Percentiles rank a stretch among this genome's conserved stretches.
Evolutionary conservation across 2,888 invertebrate genomes (phyloP).

Genomic region (Rhagophthalmus giganteus): DNA sequence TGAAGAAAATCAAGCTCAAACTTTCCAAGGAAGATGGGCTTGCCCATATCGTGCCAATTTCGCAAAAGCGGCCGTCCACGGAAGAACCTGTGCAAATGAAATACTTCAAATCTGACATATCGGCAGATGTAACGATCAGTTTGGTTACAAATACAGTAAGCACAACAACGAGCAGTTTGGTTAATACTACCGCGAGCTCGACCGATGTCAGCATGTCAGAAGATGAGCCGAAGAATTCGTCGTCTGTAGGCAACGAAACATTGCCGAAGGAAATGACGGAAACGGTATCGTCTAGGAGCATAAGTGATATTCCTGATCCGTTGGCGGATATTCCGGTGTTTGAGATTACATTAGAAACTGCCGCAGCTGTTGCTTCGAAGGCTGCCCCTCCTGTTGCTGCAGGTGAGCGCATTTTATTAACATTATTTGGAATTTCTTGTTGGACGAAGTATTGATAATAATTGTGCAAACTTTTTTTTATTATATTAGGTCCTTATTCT

Average conservation of each 20-base stretch:
- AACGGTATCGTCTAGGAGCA: neutral
- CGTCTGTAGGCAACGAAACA: too few species aligned
- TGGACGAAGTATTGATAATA: too few species aligned
- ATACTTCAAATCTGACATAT: constrained; percentile 25
- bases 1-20: constrained; percentile 60
- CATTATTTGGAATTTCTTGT: constrained; percentile 28
- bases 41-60: constrained; percentile 49
- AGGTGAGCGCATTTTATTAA: constrained; percentile 11
- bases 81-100: constrained; percentile 23
- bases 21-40: constrained; percentile 56
- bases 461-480: too few species aligned
- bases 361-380: constrained; percentile 13
- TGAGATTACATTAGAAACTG: constrained; percentile 39
- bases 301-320: constrained; percentile 39
- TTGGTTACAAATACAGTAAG: constrained; percentile 15
- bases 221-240: too few species aligned
- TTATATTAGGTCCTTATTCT: too few species aligned
- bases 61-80: constrained; percentile 21
- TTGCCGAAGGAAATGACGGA: neutral
- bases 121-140: constrained; percentile 30
- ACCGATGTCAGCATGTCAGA: neutral
- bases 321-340: constrained; percentile 40
- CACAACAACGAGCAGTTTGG: neutral
- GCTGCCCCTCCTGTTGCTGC: neutral
- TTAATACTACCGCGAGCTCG: neutral